phyloP scores from a whole-genome alignment of 1,140 invertebrate genomes.

The Matsumurasca onukii region DNA sequence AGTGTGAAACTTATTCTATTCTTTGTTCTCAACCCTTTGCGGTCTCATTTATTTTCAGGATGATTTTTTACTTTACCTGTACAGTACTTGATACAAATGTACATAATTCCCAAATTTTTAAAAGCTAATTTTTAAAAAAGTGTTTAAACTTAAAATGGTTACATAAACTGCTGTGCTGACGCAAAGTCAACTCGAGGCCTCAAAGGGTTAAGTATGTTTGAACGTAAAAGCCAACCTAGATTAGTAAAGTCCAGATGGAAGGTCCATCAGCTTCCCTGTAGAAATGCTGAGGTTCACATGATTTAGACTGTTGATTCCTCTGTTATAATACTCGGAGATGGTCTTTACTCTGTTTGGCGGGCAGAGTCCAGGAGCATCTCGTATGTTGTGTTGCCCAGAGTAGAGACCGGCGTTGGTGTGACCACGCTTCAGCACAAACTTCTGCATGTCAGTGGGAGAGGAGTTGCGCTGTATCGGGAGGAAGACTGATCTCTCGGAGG shows the following conservation, averaged over 20 bases:
- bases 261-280: constrained; percentile 63
- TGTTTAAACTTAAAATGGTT: too few relatives aligned
- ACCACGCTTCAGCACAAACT: constrained; percentile 53
- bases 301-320: constrained; percentile 34
- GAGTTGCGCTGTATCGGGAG: constrained; percentile 32
- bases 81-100: too few relatives aligned
- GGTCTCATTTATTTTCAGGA: too few relatives aligned
- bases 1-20: too few relatives aligned
- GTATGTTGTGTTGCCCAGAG: constrained; percentile 52
- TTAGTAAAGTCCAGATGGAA: constrained; percentile 70
- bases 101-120: too few relatives aligned
- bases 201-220: too few relatives aligned
- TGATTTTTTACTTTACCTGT: too few relatives aligned
- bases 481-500: constrained; percentile 35
- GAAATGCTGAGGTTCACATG: constrained; percentile 43
- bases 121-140: too few relatives aligned
- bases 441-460: constrained; percentile 15
- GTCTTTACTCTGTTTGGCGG: constrained; percentile 49
- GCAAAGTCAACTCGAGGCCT: too few relatives aligned
- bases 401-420: constrained; percentile 61
- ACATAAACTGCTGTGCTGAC: too few relatives aligned
- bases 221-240: not conserved
- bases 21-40: too few relatives aligned
- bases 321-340: constrained; percentile 42
- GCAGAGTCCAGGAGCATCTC: constrained; percentile 44